Evolutionary conservation across 2,797 vertebrate genomes (phyloP), one percentile per base, ranked within the genome.

Genomic region (Acanthis flammea): DNA sequence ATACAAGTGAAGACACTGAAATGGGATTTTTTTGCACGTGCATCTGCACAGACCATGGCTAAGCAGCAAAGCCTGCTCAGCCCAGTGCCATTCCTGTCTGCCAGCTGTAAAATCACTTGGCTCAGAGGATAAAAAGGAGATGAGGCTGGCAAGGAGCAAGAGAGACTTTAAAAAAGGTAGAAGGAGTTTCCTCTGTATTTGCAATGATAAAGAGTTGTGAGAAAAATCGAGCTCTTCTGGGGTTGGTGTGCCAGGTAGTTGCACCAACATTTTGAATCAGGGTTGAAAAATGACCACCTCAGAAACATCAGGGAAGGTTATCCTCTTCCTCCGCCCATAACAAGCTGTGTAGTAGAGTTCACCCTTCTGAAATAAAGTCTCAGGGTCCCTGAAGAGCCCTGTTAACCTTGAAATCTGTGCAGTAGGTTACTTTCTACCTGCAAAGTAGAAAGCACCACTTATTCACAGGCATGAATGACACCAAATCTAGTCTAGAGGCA

Each of bases 391-490:
- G 12, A 83, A 89, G 61, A 75, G 58, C 37, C 79, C 28, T 7
- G 33, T 45, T 89, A 72, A 87, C 89, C 75, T 83, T 93, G 84
- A 89, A 75, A n/a, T 66, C 41, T 35, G 41, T 1, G 7, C 45
- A 30, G 54, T 27, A 92, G 13, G 45, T 94, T 73, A 74, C 42
- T 74, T 76, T 83, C 65, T 80, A 80, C 62, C 57, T 77, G 58
- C 50, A 55, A 86, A 91, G 48, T 21, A 85, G 54, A 86, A 89
- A 86, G 65, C 51, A 25, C 6, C 5, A 1, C 58, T 87, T 77
- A 73, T 44, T 72, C 60, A 35, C 47, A 58, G 23, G 47, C 37
- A 25, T 12, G 62, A 74, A 18, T 27, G 61, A 72, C 14, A 1
- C 28, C 1, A 8, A 33, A 9, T 57, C 39, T 75, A 48, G 24